Evolutionary conservation across 2,888 invertebrate species (phyloP).

Genomic region (Nycteola revayana): DNA sequence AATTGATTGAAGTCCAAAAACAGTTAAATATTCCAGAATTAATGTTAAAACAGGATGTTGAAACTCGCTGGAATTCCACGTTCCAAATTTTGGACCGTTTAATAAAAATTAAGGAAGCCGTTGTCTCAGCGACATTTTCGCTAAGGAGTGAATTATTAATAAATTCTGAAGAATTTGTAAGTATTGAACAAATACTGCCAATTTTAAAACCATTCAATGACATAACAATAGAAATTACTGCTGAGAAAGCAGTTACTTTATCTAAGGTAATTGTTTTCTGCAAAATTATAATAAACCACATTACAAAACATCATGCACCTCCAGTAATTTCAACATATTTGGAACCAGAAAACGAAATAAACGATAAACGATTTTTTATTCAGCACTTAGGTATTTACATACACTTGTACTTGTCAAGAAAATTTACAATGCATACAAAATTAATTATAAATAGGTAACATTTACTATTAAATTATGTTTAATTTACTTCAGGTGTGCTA

Average conservation of each 20-base stretch:
- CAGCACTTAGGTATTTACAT: no score
- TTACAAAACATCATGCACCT: constrained; percentile 8
- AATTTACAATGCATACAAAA: no score
- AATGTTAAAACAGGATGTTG: constrained; percentile 12
- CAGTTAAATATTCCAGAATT: constrained; percentile 11
- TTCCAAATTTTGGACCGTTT: constrained; percentile 4
- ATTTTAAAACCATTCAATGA: constrained; percentile 10
- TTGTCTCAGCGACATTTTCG: constrained; percentile 9
- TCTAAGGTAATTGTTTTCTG: constrained; percentile 8
- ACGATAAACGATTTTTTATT: no score
- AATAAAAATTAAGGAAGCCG: constrained; percentile 5
- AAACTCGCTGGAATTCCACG: constrained; percentile 8
- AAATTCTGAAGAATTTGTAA: constrained; percentile 9
- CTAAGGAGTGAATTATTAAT: constrained; percentile 11
- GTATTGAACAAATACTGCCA: constrained; percentile 10
- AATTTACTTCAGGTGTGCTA: no score
- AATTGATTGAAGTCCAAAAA: constrained; percentile 3
- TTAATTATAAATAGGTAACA: no score
- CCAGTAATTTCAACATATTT: constrained; percentile 9
- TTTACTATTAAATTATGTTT: no score
- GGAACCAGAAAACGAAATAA: no score
- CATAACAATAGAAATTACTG: constrained; percentile 8
- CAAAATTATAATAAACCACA: constrained; percentile 10
- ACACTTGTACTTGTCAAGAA: no score
- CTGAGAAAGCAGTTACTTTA: constrained; percentile 9